phyloP scores from a whole-genome alignment of 2,113 vertebrate genomes.

The Ovis canadensis region DNA sequence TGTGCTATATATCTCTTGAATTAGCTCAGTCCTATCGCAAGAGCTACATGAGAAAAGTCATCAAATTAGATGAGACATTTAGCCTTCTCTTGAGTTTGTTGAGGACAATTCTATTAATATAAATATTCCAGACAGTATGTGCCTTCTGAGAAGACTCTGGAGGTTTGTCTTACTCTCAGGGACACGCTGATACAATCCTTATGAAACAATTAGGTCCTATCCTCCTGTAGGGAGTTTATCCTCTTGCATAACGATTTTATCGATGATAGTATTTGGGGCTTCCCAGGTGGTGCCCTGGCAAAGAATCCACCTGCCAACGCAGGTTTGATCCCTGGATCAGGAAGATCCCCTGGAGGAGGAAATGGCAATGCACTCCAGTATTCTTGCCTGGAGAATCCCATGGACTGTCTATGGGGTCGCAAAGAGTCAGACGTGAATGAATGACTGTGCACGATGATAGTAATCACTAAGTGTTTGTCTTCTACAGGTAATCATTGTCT shows the following conservation, averaged over 20 bases:
- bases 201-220: neutral
- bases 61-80: neutral
- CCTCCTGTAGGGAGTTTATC: neutral
- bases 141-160: neutral
- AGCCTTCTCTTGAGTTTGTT: neutral
- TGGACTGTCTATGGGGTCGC: neutral
- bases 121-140: constrained; percentile 9
- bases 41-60: neutral
- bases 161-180: neutral
- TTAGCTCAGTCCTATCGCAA: neutral
- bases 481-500: neutral
- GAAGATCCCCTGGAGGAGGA: neutral
- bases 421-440: neutral
- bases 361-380: neutral
- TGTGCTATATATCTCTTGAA: neutral
- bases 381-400: neutral
- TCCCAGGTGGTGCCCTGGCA: neutral
- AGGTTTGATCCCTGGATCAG: neutral
- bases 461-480: neutral
- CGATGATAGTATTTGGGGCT: neutral
- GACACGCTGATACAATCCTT: neutral
- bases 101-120: neutral
- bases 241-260: neutral
- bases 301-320: neutral
- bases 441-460: neutral